A percentile compares a stretch with the other conserved stretches of the same genome.
Evolutionary conservation across 2,113 vertebrate genomes (phyloP).

Genomic region (Blennius ocellaris): DNA sequence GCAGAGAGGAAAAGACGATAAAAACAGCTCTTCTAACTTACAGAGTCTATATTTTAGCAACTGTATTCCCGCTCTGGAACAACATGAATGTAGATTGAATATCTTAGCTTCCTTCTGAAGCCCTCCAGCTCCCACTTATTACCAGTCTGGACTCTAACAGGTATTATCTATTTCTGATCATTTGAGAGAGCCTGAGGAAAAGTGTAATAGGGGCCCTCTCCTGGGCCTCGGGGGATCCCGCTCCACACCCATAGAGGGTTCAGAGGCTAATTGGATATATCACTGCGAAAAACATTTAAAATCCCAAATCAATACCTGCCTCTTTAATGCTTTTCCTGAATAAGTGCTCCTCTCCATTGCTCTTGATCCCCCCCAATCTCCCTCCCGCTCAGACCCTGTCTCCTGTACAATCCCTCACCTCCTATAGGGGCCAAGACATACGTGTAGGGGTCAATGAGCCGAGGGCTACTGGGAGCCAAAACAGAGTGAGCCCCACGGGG

Average conservation of each 20-base stretch:
- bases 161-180: conserved; percentile 70
- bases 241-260: conserved; percentile 77
- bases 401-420: conserved; percentile 69
- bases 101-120: conserved; percentile 29
- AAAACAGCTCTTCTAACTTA: conserved; percentile 27
- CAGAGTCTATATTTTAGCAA: conserved; percentile 1
- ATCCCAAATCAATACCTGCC: conserved; percentile 84
- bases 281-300: conserved; percentile 84
- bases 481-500: conserved; percentile 66
- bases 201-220: conserved; percentile 49
- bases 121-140: conserved; percentile 23
- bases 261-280: conserved; percentile 85
- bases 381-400: conserved; percentile 24
- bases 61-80: conserved; percentile 17
- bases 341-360: conserved; percentile 76
- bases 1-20: conserved; percentile 30
- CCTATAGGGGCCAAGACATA: conserved; percentile 68
- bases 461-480: conserved; percentile 62
- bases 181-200: conserved; percentile 54
- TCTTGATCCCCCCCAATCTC: conserved; percentile 45
- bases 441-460: conserved; percentile 71
- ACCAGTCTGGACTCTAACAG: conserved; percentile 63
- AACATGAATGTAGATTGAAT: conserved; percentile 35
- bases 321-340: conserved; percentile 84
- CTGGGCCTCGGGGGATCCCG: conserved; percentile 65